These are phyloP conservation scores for Pipistrellus kuhlii DNA, from an alignment of 2,797 vertebrate species.

Conservation along the genomic window DNA sequence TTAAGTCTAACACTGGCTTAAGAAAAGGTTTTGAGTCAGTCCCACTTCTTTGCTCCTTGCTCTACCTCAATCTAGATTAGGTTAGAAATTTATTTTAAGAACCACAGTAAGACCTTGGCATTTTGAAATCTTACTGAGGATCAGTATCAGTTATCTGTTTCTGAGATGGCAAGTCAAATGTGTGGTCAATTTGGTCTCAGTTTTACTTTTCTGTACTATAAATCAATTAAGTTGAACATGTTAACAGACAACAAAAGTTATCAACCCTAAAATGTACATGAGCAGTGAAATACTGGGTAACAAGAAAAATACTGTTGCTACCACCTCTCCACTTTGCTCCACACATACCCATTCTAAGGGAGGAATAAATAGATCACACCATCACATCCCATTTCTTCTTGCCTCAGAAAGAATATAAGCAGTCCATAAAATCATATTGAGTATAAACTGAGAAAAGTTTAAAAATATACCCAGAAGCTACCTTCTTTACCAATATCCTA, in stretches of 20 bases:
- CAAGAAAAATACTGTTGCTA: not conserved
- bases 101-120: constrained; percentile 46
- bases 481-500: not conserved
- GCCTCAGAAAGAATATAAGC: not conserved
- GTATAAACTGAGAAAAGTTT: constrained; percentile 38
- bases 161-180: constrained; percentile 51
- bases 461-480: constrained; percentile 34
- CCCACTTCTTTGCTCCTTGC: not conserved
- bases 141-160: constrained; percentile 47
- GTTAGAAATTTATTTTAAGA: constrained; percentile 60
- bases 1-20: constrained; percentile 49
- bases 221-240: constrained; percentile 41
- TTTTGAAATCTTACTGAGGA: constrained; percentile 53
- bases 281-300: not conserved
- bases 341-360: not conserved
- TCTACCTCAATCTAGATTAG: constrained; percentile 45
- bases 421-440: not conserved
- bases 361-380: not conserved
- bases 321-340: not conserved
- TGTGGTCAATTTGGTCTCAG: not conserved
- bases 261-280: not conserved
- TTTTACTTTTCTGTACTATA: constrained; percentile 34
- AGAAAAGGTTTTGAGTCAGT: constrained; percentile 5
- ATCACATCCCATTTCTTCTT: not conserved
- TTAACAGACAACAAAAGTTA: constrained; percentile 37